These are phyloP conservation scores for Muscicapa adusta DNA, from an alignment of 2,113 vertebrate species.

Conservation along the genomic window DNA sequence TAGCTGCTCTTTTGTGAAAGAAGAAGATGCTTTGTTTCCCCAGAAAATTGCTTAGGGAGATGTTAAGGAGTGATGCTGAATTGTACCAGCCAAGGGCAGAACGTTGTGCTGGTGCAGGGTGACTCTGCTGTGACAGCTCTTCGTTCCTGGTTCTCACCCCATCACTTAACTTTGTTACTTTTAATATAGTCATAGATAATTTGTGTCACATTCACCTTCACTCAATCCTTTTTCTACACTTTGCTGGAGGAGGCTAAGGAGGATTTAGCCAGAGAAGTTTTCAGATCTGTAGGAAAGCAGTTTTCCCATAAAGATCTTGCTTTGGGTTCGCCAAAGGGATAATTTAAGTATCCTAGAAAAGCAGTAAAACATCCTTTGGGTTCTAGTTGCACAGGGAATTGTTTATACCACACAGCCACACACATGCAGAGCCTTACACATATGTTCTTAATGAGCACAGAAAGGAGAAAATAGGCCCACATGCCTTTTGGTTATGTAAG, in stretches of 20 bases:
- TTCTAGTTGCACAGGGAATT: not conserved
- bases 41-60: not conserved
- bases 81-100: not conserved
- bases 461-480: not conserved
- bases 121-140: not conserved
- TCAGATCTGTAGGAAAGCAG: not conserved
- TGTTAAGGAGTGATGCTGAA: not conserved
- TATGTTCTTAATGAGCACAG: not conserved
- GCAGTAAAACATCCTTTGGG: not conserved
- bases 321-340: not conserved
- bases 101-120: rapidly evolving
- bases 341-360: not conserved
- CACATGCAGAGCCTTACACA: not conserved
- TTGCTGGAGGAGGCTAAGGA: not conserved
- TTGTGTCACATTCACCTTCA: not conserved
- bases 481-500: not conserved
- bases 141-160: not conserved
- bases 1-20: not conserved
- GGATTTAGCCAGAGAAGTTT: not conserved
- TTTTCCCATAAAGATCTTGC: not conserved
- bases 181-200: not conserved
- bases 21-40: not conserved
- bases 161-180: not conserved
- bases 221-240: not conserved
- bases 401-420: not conserved